Percentiles rank a stretch among this genome's conserved stretches.
phyloP scores from a whole-genome alignment of 2,113 vertebrate species.

The Embiotoca jacksoni region DNA sequence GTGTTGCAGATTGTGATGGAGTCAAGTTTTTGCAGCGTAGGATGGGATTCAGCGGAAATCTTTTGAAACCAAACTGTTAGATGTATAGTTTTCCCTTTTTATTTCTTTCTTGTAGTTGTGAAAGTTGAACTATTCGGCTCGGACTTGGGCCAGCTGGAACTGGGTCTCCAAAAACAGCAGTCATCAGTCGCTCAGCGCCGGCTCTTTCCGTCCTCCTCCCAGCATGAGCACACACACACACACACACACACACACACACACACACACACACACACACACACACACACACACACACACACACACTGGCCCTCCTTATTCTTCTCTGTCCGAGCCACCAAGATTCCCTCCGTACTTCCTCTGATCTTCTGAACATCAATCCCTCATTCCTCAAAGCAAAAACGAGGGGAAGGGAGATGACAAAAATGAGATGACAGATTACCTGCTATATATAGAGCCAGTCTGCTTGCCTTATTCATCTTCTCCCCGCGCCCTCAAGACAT shows the following conservation, averaged over 20 bases:
- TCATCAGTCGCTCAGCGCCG: constrained; percentile 43
- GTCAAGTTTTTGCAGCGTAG: constrained; percentile 19
- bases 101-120: constrained; percentile 24
- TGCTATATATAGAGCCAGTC: constrained; percentile 76
- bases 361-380: constrained; percentile 77
- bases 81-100: constrained; percentile 29
- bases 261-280: constrained; percentile 26
- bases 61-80: constrained; percentile 58
- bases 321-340: constrained; percentile 61
- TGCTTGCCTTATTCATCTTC: constrained; percentile 73
- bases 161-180: constrained; percentile 64
- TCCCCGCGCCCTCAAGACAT: constrained; percentile 59
- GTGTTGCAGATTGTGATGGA: constrained; percentile 47
- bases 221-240: constrained; percentile 14
- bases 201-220: constrained; percentile 6
- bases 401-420: constrained; percentile 69
- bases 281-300: constrained; percentile 18
- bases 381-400: constrained; percentile 74
- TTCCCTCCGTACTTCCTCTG: constrained; percentile 68
- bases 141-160: constrained; percentile 56
- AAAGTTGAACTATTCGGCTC: constrained; percentile 41
- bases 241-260: constrained; percentile 38
- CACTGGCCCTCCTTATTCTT: constrained; percentile 35
- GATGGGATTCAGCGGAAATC: constrained; percentile 54
- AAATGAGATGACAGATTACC: constrained; percentile 80